Base-by-base conservation (phyloP, 1,140 invertebrate genomes). In the Paraescarpia echinospica region DNA sequence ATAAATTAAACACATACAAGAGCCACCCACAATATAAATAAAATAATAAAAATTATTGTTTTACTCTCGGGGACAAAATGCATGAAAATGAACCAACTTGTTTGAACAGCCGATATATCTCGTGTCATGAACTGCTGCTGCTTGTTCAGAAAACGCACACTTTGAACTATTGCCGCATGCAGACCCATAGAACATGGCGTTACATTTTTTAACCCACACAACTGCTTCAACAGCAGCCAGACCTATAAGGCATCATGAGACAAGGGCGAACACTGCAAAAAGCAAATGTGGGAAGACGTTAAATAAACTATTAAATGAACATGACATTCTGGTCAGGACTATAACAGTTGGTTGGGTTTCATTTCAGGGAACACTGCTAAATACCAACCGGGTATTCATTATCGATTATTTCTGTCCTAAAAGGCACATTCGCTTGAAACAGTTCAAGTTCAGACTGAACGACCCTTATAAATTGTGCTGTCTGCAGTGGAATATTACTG, bases 221-320 rank as follows among this genome's bases (percentile, higher is more conserved):
- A 77, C 59, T 18, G 59, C 59, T 77, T 77, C 2, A 77, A 18
- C 59, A 27, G 0, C 59, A 77, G 59, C 4, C 59, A 77, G 59
- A 77, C 59, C 59, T 77, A 77, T 77, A 77, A 77, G 59, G 59
- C 59, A 77, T 77, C 59, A 77, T 77, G 59, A 77, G 59, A 77
- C 12, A 31, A 22, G 59, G 27, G 18, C 27, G 22, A 77, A 77
- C 22, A 77, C 14, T 77, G 59, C 59, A 18, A 77, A 22, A 27
- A 12, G 22, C 22, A 4, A 41, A 77, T 18, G 59, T 77, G 59
- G 59, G 59, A 77, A 77, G 59, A 77, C 59, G 8, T 77, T 6
- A 77, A 77, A 77, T 27, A 77, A 77, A 77, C 27, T 77, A 77
- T 77, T 77, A 77, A 27, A 41, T 41, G 41, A 77, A 77, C 59